Evolutionary conservation across 2,113 vertebrate species (phyloP).

Genomic region (Lycocorax pyrrhopterus): DNA sequence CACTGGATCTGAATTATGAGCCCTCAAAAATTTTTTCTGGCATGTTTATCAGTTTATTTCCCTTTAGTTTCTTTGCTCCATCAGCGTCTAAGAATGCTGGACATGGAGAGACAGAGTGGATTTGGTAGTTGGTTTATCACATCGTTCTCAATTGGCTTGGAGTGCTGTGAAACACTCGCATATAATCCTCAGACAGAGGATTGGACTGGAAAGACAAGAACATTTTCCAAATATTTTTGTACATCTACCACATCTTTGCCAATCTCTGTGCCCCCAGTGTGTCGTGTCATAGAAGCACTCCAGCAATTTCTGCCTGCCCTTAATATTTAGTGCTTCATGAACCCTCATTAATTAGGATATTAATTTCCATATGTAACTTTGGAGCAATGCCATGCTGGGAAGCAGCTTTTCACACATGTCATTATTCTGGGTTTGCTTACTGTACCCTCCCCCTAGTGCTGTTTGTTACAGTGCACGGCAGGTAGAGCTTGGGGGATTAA

Average conservation of each 20-base stretch:
- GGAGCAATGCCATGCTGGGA: neutral
- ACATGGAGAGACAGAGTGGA: neutral
- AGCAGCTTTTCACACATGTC: neutral
- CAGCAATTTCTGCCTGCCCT: conserved; percentile 30
- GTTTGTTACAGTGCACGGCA: neutral
- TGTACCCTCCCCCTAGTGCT: neutral
- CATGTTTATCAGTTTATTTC: conserved; percentile 4
- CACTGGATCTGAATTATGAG: neutral
- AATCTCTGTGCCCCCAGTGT: neutral
- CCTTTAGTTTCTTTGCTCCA: neutral
- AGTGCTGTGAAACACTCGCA: neutral
- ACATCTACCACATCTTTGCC: neutral
- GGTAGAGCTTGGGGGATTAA: neutral
- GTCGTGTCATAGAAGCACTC: neutral
- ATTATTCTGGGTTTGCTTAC: neutral
- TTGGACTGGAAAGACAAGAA: neutral
- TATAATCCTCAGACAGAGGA: neutral
- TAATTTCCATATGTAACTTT: conserved; percentile 53
- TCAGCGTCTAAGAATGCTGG: conserved; percentile 45
- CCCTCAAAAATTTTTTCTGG: neutral
- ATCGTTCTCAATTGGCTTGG: neutral
- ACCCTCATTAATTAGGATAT: conserved; percentile 48
- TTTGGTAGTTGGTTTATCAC: conserved; percentile 47
- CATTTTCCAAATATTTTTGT: conserved; percentile 2
- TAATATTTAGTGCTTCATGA: neutral